Evolutionary conservation across 1,140 invertebrate genomes (phyloP).

Genomic region (Melitaea cinxia): DNA sequence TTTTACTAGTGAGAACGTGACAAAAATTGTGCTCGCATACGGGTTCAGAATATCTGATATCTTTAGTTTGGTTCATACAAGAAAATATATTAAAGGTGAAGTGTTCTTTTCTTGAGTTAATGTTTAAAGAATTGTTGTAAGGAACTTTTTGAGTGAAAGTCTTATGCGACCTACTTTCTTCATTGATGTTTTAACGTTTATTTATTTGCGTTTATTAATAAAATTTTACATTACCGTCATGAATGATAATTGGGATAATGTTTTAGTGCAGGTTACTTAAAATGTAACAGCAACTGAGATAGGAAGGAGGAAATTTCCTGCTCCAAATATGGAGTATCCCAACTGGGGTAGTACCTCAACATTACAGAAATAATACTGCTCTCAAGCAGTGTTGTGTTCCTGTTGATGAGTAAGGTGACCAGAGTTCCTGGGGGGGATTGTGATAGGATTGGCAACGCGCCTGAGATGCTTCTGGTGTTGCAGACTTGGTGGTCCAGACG

Average conservation of each 20-base stretch:
- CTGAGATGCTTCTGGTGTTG: too few species aligned
- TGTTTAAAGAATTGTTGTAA: conserved; percentile 4
- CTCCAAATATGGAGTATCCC: too few species aligned
- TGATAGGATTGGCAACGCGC: too few species aligned
- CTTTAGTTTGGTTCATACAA: neutral
- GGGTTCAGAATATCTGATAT: neutral
- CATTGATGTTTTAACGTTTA: conserved; percentile 7
- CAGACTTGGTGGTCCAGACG: too few species aligned
- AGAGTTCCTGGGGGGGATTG: too few species aligned
- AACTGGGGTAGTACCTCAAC: too few species aligned
- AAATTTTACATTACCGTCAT: conserved; percentile 10
- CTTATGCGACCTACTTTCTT: conserved; percentile 10
- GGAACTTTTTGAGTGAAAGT: conserved; percentile 17
- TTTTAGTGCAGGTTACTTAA: neutral
- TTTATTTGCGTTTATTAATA: conserved; percentile 1
- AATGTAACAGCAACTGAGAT: too few species aligned
- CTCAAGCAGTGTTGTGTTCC: too few species aligned
- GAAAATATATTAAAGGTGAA: neutral
- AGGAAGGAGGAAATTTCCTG: too few species aligned
- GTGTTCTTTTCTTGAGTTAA: neutral
- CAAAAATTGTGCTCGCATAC: neutral
- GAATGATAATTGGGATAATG: neutral
- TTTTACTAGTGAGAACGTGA: conserved; percentile 13
- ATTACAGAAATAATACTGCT: too few species aligned
- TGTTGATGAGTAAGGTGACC: too few species aligned